Conservation (phyloP, 2,888 invertebrate species). For the Melanchra persicariae region DNA sequence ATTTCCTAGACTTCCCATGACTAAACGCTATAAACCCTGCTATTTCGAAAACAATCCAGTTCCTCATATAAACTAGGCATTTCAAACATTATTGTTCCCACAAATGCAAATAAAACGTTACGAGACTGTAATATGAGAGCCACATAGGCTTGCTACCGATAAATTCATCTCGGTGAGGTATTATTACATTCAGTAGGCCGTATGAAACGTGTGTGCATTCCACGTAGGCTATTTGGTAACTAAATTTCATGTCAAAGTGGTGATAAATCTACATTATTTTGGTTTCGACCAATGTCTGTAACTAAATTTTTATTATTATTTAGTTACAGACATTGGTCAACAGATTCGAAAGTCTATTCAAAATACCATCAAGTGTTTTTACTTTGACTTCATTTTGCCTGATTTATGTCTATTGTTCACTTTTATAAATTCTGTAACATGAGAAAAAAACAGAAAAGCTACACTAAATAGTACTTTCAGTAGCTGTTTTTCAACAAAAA, state of each 20-base stretch:
- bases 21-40: background rate
- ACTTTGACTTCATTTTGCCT: too few species aligned
- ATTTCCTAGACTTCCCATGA: background rate
- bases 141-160: conserved; percentile 37
- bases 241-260: too few species aligned
- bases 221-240: too few species aligned
- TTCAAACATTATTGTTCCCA: conserved; percentile 41
- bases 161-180: conserved; percentile 55
- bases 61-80: conserved; percentile 31
- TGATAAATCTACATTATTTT: background rate
- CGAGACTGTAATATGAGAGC: conserved; percentile 61
- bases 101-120: conserved; percentile 62
- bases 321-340: too few species aligned
- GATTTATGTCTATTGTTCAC: background rate
- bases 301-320: too few species aligned
- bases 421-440: background rate
- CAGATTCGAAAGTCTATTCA: too few species aligned
- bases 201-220: conserved; percentile 28
- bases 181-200: conserved; percentile 52
- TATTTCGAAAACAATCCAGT: conserved; percentile 22
- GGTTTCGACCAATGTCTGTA: background rate
- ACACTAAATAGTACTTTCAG: background rate
- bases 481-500: background rate
- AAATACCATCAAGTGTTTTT: too few species aligned
- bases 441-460: too few species aligned